Conservation (phyloP, 2,113 vertebrate genomes). For the Procavia capensis region DNA sequence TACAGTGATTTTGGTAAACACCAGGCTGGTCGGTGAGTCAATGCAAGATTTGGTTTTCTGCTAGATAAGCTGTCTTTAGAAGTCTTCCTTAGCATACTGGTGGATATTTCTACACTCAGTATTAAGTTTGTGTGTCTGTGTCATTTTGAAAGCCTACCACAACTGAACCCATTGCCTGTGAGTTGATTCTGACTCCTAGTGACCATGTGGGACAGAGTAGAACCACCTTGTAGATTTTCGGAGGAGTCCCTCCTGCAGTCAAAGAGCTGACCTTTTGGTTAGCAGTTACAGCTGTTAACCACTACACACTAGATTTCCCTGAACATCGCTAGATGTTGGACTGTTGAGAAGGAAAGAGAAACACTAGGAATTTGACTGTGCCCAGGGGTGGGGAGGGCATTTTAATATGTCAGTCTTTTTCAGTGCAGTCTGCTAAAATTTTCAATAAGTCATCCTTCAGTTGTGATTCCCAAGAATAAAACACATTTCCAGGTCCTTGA, state of each 20-base stretch:
- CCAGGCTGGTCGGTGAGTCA: neutral
- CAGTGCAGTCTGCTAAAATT: neutral
- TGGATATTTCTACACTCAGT: neutral
- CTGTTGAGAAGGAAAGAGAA: constrained; percentile 8
- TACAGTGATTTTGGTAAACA: neutral
- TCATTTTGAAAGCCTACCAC: neutral
- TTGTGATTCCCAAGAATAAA: neutral
- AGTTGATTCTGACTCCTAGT: too few relatives aligned
- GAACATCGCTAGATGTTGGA: neutral
- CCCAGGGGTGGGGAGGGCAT: too few relatives aligned
- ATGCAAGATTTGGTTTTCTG: neutral
- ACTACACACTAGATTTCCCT: neutral
- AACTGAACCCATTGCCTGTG: too few relatives aligned
- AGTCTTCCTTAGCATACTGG: neutral
- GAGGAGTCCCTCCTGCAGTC: too few relatives aligned
- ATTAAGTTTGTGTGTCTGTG: neutral
- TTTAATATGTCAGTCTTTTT: neutral
- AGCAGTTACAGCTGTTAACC: too few relatives aligned
- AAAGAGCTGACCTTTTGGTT: too few relatives aligned
- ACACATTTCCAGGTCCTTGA: neutral
- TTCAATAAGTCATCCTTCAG: neutral
- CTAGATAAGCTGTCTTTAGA: neutral
- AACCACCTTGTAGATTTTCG: too few relatives aligned
- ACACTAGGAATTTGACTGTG: neutral
- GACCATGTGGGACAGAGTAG: too few relatives aligned